Evolutionary conservation across 2,113 vertebrate species (phyloP).

Genomic region (Hippocampus mohnikei): DNA sequence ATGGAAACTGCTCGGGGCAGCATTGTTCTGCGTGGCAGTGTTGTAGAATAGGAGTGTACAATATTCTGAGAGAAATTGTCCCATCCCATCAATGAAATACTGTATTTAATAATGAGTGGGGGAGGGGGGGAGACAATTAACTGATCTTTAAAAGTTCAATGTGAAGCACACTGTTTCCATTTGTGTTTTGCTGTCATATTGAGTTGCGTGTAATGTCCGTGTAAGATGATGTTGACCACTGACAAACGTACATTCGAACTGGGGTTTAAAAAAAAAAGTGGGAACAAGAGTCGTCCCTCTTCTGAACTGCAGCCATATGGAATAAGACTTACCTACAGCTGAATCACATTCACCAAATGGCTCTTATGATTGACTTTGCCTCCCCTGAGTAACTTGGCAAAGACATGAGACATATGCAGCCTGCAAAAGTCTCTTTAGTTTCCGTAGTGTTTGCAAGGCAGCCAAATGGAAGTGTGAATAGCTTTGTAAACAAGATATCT

Average conservation of each 20-base stretch:
- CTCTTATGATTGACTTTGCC: conserved; percentile 49
- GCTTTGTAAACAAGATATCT: conserved; percentile 69
- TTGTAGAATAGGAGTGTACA: too few species aligned
- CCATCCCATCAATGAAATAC: too few species aligned
- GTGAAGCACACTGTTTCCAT: too few species aligned
- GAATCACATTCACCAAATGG: conserved; percentile 55
- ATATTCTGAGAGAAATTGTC: too few species aligned
- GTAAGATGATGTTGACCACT: not conserved
- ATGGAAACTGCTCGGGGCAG: too few species aligned
- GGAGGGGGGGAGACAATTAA: too few species aligned
- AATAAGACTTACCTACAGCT: conserved; percentile 39
- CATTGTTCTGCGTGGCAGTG: too few species aligned
- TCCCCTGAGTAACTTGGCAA: conserved; percentile 65
- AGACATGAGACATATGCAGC: conserved; percentile 61
- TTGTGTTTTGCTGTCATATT: not conserved
- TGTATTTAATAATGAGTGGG: too few species aligned
- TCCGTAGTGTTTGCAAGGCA: conserved; percentile 47
- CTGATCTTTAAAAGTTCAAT: too few species aligned
- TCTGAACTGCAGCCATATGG: conserved; percentile 56
- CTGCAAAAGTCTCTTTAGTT: conserved; percentile 61
- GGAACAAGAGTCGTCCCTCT: conserved; percentile 30
- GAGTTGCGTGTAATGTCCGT: not conserved
- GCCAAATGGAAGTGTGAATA: conserved; percentile 69
- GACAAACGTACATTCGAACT: not conserved
- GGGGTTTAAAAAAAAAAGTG: not conserved